Conservation (phyloP, 2,113 vertebrate species). For the Lepisosteus oculatus region DNA sequence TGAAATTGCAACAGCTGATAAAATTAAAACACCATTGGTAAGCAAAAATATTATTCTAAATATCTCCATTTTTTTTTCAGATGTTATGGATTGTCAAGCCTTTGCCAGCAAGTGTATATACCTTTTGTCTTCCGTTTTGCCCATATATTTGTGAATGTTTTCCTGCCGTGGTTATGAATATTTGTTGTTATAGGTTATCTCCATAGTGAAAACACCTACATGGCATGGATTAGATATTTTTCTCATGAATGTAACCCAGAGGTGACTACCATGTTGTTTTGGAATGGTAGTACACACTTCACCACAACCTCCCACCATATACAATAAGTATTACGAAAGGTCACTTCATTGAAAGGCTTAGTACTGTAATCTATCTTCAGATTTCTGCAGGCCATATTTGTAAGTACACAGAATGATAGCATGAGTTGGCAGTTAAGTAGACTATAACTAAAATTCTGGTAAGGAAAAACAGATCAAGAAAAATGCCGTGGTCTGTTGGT, state of each 20-base stretch:
- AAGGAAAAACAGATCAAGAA: conserved; percentile 6
- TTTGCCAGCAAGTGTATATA: no score
- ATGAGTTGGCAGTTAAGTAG: conserved; percentile 26
- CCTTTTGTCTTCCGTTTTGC: no score
- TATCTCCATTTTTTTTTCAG: no score
- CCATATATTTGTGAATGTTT: conserved; percentile 19
- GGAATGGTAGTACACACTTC: neutral
- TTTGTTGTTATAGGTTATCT: no score
- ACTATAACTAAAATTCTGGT: conserved; percentile 38
- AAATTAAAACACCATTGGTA: no score
- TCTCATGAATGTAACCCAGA: neutral
- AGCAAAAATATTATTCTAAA: no score
- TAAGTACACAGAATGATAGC: conserved; percentile 1
- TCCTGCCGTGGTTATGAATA: conserved; percentile 1
- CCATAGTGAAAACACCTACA: no score
- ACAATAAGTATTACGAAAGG: neutral
- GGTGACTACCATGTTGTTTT: neutral
- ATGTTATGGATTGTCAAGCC: no score
- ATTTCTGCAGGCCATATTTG: neutral
- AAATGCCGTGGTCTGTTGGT: neutral
- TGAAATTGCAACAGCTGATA: no score
- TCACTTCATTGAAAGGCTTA: neutral
- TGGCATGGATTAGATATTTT: no score
- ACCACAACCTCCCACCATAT: neutral
- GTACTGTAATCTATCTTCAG: neutral